Base-by-base conservation (phyloP, 2,797 vertebrate genomes). In the Geotria australis region DNA sequence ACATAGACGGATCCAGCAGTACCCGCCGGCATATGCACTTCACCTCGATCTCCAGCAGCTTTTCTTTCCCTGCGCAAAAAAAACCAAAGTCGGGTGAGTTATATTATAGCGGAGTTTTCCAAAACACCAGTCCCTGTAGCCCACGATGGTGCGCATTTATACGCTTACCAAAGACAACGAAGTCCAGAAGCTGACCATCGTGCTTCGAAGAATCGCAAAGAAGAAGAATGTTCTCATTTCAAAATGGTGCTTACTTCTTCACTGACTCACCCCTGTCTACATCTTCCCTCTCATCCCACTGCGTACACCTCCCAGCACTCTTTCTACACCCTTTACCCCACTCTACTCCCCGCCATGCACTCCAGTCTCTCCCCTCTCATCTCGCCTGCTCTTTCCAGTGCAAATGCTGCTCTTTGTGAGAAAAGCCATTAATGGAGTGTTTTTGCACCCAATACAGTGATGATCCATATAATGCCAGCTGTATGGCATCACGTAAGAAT, bases 21-120 rank as follows among this genome's bases (percentile, higher is more conserved):
- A 85, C 81, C 1, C 66, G 67, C 2, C 81, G 78, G 62, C 78
- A 91, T 69, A 73, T 88, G 1, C 77, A 63, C 48, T 82, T 73
- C 56, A 88, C 65, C 62, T 78, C 73, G 65, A 80, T 62, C 68
- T 86, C 84, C 61, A 80, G 64, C 59, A 71, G 65, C 2, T 60
- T 65, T 57, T 67, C 68, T 1, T 66, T 66, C 57, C 81, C 81
- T 89, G 68, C 24, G 24, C 38, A 38, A 38, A 38, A 38, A 38
- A 38, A 38, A 38, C 24, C 24, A 38, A 38, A 38, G 5, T 38
- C 24, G 24, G 5, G 24, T 24, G 24, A 38, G 24, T 38, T 38
- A 24, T 38, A 38, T 5, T 4, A 24, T 24, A 38, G 24, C 4
- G 5, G 24, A 24, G 4, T 38, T 38, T 38, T 5, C 24, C 24